Base-by-base conservation (phyloP, 2,113 vertebrate genomes). In the Rhizomys pruinosus region DNA sequence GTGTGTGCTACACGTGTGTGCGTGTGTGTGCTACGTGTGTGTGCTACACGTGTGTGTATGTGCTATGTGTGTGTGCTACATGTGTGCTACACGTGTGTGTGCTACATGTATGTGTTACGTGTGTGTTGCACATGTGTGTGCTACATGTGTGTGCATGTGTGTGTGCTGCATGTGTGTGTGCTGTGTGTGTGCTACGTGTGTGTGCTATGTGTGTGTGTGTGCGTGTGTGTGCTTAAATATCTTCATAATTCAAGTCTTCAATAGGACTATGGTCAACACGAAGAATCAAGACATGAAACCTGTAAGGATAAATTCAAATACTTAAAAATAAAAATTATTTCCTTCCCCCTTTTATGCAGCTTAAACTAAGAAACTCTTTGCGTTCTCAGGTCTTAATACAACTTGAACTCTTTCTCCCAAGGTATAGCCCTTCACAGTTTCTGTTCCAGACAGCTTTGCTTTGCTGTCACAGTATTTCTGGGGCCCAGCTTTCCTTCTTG, bases 221-320 rank as follows among this genome's bases (percentile, higher is more conserved):
- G 47, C 72, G 34, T 68, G 10, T 64, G 15, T 47, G 55, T 81
- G 42, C 66, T 57, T 73, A 52, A 72, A 52, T 44, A 52, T 63
- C 78, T 81, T 94, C 22, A 23, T 90, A 59, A 59, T 47, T 66
- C 89, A 61, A 93, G 13, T 25, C 85, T 39, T 84, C 37, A 93
- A 90, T 59, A 1, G 81, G 47, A 37, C 63, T 64, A 20, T 39
- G 61, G 80, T 89, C 32, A 68, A 17, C 68, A 37, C 32, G 47
- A 84, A 25, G 23, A 77, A 81, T 72, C 34, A 47, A 47, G 44
- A 13, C 42, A 29, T 52, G 25, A 11, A n/a, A 55, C 32, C 73
- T 32, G 42, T 34, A 47, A 42, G 44, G 16, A 81, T 23, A 93
- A 66, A 39, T 90, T 55, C 20, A 84, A 77, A 52, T 76, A 71